Evolutionary conservation across 2,113 vertebrate genomes (phyloP).

Genomic region (Takifugu flavidus): DNA sequence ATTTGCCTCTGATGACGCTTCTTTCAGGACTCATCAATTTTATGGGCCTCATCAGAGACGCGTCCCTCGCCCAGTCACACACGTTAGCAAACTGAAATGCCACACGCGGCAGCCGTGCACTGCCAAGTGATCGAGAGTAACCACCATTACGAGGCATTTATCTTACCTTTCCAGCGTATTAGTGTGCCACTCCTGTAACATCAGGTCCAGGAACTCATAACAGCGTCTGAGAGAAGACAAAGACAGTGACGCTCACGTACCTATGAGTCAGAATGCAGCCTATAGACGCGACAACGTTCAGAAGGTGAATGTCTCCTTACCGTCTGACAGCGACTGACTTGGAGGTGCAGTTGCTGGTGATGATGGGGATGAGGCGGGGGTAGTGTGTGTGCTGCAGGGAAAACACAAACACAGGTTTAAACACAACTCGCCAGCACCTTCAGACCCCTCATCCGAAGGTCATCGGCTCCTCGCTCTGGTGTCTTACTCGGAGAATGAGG

Average conservation of each 20-base stretch:
- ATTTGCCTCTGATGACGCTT: conserved; percentile 28
- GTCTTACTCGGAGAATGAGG: conserved; percentile 93
- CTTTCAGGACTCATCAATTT: conserved; percentile 58
- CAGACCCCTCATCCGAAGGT: too few species aligned
- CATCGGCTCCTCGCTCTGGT: too few species aligned
- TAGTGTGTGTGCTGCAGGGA: conserved; percentile 88
- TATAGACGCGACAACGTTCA: not conserved
- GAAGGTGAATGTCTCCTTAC: conserved; percentile 67
- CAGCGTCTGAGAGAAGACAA: conserved; percentile 79
- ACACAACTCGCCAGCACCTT: too few species aligned
- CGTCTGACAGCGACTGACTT: conserved; percentile 97
- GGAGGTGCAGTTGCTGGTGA: conserved; percentile 97
- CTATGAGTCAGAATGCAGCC: not conserved
- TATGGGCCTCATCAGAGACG: conserved; percentile 55
- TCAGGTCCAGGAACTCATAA: conserved; percentile 94
- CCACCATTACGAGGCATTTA: not conserved
- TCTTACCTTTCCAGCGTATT: conserved; percentile 90
- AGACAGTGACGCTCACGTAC: not conserved
- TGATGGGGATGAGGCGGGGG: conserved; percentile 95
- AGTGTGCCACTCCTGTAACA: conserved; percentile 95
- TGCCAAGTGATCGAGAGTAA: too few species aligned
- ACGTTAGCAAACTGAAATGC: conserved; percentile 36
- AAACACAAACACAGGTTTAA: not conserved
- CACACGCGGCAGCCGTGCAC: conserved; percentile 1
- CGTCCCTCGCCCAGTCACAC: conserved; percentile 39